Evolutionary conservation across 1,140 invertebrate species (phyloP), one percentile per base, ranked within the genome.

Genomic region (Lethocerus indicus): DNA sequence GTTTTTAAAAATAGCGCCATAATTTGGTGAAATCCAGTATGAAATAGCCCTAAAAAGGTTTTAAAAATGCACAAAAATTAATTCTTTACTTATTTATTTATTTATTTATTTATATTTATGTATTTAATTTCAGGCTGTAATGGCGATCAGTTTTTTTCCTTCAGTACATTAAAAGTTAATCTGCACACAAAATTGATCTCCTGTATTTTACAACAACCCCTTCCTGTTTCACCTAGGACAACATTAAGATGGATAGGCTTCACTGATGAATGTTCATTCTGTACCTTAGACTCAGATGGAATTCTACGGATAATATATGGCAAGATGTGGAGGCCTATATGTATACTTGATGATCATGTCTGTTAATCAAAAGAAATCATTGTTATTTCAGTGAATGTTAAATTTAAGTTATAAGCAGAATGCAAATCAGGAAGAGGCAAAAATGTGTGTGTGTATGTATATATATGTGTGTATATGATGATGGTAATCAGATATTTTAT

Each of bases 171-270:
- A 28, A 49, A 46, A 25, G 52, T 56, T 25, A 44, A 51, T 35
- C 26, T 26, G 13, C 9, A 29, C 2, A 53, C 6, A 13, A 53
- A 49, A 29, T 28, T 44, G 23, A 2, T 29, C 4, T 21, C 40
- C 2, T 6, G 48, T 27, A 36, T 42, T 29, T 45, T 44, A 4
- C 36, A 46, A 21, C 50, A 50, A 36, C 51, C 54, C 32, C 36
- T 91, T 13, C 79, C 89, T 0, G 59, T 94, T 6, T 75, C 76
- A 0, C 74, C 81, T 1, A 73, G 75, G 27, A 67, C 79, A 0
- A 75, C 71, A 35, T 60, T 94, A 13, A 62, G 67, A 37, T 95
- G 91, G 91, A 59, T 86, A 41, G 91, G 91, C 36, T 81, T 83
- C 59, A 76, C 80, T 1, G 86, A 89, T 62, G 72, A 78, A 56